These are phyloP conservation scores for Borostomias antarcticus DNA, from an alignment of 2,797 vertebrate species.

Conservation along the genomic window DNA sequence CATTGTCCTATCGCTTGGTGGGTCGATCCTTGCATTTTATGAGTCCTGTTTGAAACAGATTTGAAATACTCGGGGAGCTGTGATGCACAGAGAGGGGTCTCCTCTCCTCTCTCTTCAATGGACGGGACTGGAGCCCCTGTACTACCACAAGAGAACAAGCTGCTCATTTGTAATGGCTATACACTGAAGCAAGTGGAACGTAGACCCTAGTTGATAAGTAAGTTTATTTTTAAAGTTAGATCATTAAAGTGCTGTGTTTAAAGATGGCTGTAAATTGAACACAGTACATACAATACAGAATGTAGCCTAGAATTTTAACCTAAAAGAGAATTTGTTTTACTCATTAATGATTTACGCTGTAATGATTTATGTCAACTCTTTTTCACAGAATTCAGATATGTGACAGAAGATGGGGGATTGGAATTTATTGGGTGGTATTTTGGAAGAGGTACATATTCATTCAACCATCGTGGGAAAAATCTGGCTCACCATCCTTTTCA, in stretches of 20 bases:
- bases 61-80: constrained; percentile 48
- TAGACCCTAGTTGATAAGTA: constrained; percentile 48
- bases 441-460: constrained; percentile 95
- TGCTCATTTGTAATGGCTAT: constrained; percentile 15
- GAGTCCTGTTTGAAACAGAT: constrained; percentile 61
- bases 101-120: constrained; percentile 19
- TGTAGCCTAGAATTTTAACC: too few species aligned
- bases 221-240: constrained; percentile 37
- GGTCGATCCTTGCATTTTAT: constrained; percentile 74
- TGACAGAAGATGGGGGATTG: constrained; percentile 92
- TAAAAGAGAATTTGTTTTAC: too few species aligned
- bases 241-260: not conserved
- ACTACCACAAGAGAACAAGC: constrained; percentile 11
- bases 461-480: constrained; percentile 96
- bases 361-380: not conserved
- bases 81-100: constrained; percentile 24
- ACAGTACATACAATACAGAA: too few species aligned
- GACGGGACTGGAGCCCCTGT: constrained; percentile 20
- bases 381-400: constrained; percentile 69
- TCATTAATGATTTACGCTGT: too few species aligned
- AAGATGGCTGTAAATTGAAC: too few species aligned
- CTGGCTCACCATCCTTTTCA: constrained; percentile 96
- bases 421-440: constrained; percentile 91
- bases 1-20: constrained; percentile 65
- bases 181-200: constrained; percentile 22